Conservation (phyloP, 2,888 invertebrate genomes). For the Coremacera marginata region DNA sequence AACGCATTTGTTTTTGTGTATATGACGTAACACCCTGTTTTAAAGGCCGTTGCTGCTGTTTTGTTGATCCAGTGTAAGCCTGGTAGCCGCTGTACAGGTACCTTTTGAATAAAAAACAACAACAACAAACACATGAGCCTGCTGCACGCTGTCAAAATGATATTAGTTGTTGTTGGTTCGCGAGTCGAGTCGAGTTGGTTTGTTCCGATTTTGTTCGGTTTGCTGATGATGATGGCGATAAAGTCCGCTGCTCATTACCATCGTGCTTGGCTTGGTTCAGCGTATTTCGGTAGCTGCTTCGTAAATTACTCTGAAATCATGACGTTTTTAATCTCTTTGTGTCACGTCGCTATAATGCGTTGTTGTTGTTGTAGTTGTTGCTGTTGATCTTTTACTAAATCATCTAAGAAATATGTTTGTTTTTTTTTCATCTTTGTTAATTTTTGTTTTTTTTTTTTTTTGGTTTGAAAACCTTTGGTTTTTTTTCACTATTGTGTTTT, state of each 20-base stretch:
- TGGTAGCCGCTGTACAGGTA: not conserved
- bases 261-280: constrained; percentile 46
- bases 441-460: not conserved
- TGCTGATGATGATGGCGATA: constrained; percentile 43
- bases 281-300: constrained; percentile 70
- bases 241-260: constrained; percentile 44
- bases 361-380: constrained; percentile 19
- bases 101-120: constrained; percentile 18
- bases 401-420: not conserved
- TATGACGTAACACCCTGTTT: constrained; percentile 14
- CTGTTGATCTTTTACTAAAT: not conserved
- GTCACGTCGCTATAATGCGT: constrained; percentile 50
- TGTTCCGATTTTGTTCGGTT: constrained; percentile 27
- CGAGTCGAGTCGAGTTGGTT: constrained; percentile 34
- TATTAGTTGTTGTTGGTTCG: not conserved
- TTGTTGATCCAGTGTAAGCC: not conserved
- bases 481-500: not conserved
- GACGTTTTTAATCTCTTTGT: constrained; percentile 50
- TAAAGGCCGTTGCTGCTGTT: not conserved
- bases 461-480: not conserved
- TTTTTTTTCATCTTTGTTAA: not conserved
- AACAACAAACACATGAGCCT: constrained; percentile 20
- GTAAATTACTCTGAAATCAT: constrained; percentile 65
- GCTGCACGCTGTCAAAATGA: constrained; percentile 34
- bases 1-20: not conserved